Evolutionary conservation across 2,888 invertebrate species (phyloP).

Genomic region (Flabesymbios commensalis): DNA sequence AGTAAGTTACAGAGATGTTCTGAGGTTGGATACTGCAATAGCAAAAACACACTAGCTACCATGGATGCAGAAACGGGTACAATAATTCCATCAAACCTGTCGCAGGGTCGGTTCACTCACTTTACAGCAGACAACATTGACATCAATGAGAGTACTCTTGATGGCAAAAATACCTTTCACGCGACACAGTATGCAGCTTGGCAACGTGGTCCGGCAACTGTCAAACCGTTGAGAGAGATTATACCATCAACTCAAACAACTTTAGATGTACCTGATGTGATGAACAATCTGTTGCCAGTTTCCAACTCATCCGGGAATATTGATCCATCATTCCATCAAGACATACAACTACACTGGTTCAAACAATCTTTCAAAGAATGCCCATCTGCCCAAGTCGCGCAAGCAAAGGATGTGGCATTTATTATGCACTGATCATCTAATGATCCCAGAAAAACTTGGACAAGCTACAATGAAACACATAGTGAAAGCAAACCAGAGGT

Average conservation of each 20-base stretch:
- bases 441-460: not conserved
- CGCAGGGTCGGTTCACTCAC: not conserved
- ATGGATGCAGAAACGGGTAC: not conserved
- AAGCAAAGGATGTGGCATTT: constrained; percentile 6
- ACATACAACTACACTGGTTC: not conserved
- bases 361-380: not conserved
- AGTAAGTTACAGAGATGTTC: constrained; percentile 8
- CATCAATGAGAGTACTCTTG: constrained; percentile 1
- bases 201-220: constrained; percentile 2
- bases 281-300: not conserved
- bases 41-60: constrained; percentile 11
- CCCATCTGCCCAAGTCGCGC: not conserved
- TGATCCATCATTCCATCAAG: not conserved
- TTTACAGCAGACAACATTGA: constrained; percentile 10
- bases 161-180: constrained; percentile 4
- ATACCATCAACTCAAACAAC: not conserved
- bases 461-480: constrained; percentile 1
- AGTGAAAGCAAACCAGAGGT: not conserved
- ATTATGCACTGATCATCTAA: not conserved
- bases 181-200: constrained; percentile 10
- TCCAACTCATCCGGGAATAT: not conserved
- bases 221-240: not conserved
- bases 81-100: not conserved
- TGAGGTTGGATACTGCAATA: constrained; percentile 13
- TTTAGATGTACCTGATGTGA: not conserved